Evolutionary conservation across 1,140 invertebrate genomes (phyloP).

Genomic region (Neotoxoptera formosana): DNA sequence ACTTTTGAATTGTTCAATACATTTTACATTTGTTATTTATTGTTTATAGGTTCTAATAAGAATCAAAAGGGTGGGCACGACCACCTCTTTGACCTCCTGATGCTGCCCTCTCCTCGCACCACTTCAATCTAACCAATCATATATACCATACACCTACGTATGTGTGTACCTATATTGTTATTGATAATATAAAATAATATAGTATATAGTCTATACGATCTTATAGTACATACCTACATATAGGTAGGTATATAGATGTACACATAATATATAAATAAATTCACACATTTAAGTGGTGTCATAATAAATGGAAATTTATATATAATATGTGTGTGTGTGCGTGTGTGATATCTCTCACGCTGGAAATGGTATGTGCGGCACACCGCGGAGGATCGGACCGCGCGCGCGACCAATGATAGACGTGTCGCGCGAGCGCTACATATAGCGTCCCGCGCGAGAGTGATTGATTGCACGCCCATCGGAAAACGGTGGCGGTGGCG

Average conservation of each 20-base stretch:
- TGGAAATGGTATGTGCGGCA: neutral
- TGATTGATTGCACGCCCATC: constrained; percentile 51
- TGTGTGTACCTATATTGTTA: neutral
- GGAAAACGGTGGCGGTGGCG: constrained; percentile 23
- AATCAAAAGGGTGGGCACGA: neutral
- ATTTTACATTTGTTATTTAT: neutral
- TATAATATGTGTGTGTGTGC: neutral
- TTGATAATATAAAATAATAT: neutral
- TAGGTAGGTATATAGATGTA: neutral
- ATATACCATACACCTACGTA: too few species aligned
- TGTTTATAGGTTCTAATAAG: neutral
- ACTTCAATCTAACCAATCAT: neutral
- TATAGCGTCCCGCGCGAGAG: neutral
- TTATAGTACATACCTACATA: too few species aligned
- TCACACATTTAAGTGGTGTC: neutral
- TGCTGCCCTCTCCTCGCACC: neutral
- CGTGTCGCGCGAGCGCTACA: neutral
- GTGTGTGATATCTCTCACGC: neutral
- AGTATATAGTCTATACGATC: neutral
- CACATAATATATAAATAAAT: neutral
- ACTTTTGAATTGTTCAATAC: neutral
- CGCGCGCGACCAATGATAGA: constrained; percentile 32
- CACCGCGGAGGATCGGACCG: neutral
- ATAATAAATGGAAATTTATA: neutral
- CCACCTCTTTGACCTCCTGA: neutral